Evolutionary conservation across 2,797 vertebrate genomes (phyloP).

Genomic region (Malurus splendens): DNA sequence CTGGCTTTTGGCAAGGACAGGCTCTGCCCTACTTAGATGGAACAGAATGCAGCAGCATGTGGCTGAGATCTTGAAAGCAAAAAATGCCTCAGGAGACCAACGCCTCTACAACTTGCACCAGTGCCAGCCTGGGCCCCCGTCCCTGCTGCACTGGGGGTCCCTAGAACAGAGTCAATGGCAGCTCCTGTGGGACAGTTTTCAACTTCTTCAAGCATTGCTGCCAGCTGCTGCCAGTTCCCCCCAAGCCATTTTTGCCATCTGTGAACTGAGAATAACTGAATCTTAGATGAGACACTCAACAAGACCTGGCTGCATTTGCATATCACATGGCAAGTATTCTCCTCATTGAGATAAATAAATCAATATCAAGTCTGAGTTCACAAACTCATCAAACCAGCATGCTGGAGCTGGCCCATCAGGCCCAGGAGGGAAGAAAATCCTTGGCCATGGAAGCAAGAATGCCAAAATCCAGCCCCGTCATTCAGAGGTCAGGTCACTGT

Average conservation of each 20-base stretch:
- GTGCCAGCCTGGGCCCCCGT: neutral
- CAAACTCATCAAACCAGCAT: neutral
- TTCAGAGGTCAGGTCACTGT: neutral
- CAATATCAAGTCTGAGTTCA: neutral
- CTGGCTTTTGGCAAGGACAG: neutral
- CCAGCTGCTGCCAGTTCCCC: neutral
- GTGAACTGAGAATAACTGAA: neutral
- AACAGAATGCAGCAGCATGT: neutral
- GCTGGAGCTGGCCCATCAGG: neutral
- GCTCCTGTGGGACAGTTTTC: neutral
- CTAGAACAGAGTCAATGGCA: neutral
- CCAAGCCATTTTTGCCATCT: fast-evolving
- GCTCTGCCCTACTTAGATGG: neutral
- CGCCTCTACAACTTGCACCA: neutral
- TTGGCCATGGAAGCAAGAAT: neutral
- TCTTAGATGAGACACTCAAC: neutral
- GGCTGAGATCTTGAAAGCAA: neutral
- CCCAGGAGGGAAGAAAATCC: neutral
- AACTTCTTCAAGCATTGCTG: neutral
- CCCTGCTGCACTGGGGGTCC: neutral
- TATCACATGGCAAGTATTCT: neutral
- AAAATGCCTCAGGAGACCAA: neutral
- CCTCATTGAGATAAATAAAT: neutral
- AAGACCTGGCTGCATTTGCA: neutral
- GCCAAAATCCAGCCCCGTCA: neutral